Conservation (phyloP, 2,888 invertebrate species). For the Notocelia uddmanniana region DNA sequence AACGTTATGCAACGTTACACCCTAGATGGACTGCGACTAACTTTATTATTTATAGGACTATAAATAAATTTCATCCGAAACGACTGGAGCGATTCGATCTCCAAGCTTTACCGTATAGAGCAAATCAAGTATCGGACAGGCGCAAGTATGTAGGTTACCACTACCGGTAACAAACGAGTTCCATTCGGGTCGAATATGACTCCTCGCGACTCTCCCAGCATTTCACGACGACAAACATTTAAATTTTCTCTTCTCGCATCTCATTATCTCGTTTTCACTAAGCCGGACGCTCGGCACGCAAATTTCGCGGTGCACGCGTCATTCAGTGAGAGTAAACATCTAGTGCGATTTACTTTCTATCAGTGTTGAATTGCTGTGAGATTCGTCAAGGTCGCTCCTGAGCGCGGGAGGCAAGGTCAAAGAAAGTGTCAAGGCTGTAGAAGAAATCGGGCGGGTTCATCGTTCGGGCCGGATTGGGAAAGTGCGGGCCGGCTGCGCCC, state of each 20-base stretch:
- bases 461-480: slow-evolving; percentile 77
- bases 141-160: slow-evolving; percentile 58
- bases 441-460: slow-evolving; percentile 83
- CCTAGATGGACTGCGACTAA: slow-evolving; percentile 13
- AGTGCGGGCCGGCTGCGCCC: slow-evolving; percentile 73
- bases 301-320: slow-evolving; percentile 76
- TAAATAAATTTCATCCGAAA: slow-evolving; percentile 27
- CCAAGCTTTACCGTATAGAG: slow-evolving; percentile 58
- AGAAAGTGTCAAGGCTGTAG: slow-evolving; percentile 85
- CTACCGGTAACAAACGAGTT: slow-evolving; percentile 75
- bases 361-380: slow-evolving; percentile 56
- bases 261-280: slow-evolving; percentile 83
- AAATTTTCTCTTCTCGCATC: slow-evolving; percentile 85
- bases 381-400: slow-evolving; percentile 75
- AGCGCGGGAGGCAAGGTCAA: slow-evolving; percentile 73
- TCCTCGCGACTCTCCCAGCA: slow-evolving; percentile 79
- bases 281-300: slow-evolving; percentile 68
- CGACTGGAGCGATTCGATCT: slow-evolving; percentile 26
- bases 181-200: slow-evolving; percentile 77
- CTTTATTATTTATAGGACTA: slow-evolving; percentile 24
- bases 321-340: slow-evolving; percentile 80
- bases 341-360: slow-evolving; percentile 78
- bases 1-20: slow-evolving; percentile 36
- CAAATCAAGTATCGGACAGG: slow-evolving; percentile 51
- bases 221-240: slow-evolving; percentile 82